Evolutionary conservation across 2,888 invertebrate species (phyloP).

Genomic region (Heliconius erato): DNA sequence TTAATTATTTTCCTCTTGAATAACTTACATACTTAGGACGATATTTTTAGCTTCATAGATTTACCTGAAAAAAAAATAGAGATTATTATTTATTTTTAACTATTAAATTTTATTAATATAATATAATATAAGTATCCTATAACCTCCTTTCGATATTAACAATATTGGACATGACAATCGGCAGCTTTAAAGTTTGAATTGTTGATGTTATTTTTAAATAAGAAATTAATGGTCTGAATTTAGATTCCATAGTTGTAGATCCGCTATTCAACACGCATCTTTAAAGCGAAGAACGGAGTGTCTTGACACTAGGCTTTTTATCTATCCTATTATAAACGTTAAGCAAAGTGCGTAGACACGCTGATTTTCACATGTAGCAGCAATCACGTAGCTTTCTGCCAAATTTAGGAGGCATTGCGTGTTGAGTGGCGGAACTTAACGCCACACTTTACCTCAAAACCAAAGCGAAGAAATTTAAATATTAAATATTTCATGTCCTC

Average conservation of each 20-base stretch:
- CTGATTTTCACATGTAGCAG: too few relatives aligned
- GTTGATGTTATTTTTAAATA: not conserved
- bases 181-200: not conserved
- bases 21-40: not conserved
- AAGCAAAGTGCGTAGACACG: not conserved
- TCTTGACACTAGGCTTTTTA: not conserved
- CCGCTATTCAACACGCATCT: not conserved
- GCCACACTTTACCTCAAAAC: too few relatives aligned
- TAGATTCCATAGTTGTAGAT: not conserved
- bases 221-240: not conserved
- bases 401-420: too few relatives aligned
- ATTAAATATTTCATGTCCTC: too few relatives aligned
- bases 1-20: not conserved
- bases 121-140: too few relatives aligned
- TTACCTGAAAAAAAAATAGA: slow-evolving; percentile 8
- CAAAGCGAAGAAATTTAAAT: too few relatives aligned
- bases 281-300: not conserved
- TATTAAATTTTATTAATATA: not conserved
- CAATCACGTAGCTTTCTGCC: too few relatives aligned
- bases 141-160: too few relatives aligned
- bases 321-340: not conserved
- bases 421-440: too few relatives aligned
- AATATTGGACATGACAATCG: not conserved
- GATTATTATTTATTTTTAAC: not conserved
- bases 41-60: not conserved